A percentile compares a stretch with the other conserved stretches of the same genome.
Evolutionary conservation across 1,140 invertebrate species (phyloP).

Genomic region (Drosophila ohnishii): DNA sequence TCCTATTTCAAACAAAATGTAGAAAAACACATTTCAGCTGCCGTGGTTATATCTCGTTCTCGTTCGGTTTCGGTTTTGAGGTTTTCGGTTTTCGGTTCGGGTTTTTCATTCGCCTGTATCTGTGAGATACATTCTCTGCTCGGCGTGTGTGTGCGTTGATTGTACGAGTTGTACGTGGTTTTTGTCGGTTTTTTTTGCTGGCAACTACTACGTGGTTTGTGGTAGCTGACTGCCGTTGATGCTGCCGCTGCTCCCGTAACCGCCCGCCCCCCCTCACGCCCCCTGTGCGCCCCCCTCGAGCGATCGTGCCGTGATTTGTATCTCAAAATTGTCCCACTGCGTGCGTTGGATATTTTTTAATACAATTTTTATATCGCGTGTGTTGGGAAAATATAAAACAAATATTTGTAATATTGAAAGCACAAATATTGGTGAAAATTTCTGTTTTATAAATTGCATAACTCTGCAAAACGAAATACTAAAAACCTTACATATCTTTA

Average conservation of each 20-base stretch:
- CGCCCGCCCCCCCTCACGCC: conserved; percentile 33
- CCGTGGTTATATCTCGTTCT: conserved; percentile 68
- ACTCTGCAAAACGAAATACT: not conserved
- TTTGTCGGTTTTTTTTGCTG: conserved; percentile 37
- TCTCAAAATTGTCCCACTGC: conserved; percentile 41
- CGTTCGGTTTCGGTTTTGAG: conserved; percentile 40
- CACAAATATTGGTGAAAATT: not conserved
- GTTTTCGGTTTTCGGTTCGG: conserved; percentile 43
- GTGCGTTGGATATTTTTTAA: conserved; percentile 27
- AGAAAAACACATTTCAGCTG: conserved; percentile 82
- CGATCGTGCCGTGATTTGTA: conserved; percentile 48
- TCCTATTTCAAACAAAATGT: conserved; percentile 83
- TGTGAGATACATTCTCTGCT: conserved; percentile 23
- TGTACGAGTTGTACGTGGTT: conserved; percentile 41
- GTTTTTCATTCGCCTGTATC: conserved; percentile 31
- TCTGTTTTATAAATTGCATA: no score
- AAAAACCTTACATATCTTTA: not conserved
- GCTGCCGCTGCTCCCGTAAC: conserved; percentile 71
- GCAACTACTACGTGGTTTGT: conserved; percentile 76
- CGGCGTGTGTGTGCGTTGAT: conserved; percentile 11
- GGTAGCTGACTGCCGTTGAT: conserved; percentile 67
- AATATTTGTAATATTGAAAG: not conserved
- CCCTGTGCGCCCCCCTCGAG: conserved; percentile 15
- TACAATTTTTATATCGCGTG: conserved; percentile 11
- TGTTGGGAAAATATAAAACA: not conserved